These are phyloP conservation scores for Eugnorisma glareosa DNA, from an alignment of 2,888 invertebrate species.

Conservation along the genomic window DNA sequence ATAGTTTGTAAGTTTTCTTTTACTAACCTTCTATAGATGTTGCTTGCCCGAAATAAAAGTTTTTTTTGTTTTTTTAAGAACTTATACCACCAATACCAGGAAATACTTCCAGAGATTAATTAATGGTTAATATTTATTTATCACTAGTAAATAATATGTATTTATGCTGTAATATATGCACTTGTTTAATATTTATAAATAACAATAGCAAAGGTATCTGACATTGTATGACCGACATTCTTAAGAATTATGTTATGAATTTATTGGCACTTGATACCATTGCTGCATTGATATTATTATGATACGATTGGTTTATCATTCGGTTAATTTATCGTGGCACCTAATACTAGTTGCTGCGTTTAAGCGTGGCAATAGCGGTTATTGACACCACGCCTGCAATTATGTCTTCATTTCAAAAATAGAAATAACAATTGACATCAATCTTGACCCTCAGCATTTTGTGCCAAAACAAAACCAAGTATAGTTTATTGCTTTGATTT, in stretches of 20 bases:
- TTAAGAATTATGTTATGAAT: constrained; percentile 3
- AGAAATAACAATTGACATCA: neutral
- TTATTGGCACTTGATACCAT: neutral
- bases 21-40: no score
- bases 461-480: neutral
- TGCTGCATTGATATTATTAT: neutral
- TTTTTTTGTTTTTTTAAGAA: no score
- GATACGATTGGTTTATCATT: neutral
- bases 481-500: neutral
- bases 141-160: constrained; percentile 3
- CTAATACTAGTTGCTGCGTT: neutral
- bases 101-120: neutral
- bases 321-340: no score
- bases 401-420: neutral
- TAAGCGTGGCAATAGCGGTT: neutral
- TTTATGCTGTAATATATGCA: neutral
- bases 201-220: constrained; percentile 17
- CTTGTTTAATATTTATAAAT: constrained; percentile 42
- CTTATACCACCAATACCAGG: no score
- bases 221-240: constrained; percentile 24
- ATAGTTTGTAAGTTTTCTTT: no score
- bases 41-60: no score
- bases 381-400: neutral
- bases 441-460: neutral
- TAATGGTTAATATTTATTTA: neutral